Conservation (phyloP, 2,888 invertebrate genomes). For the Hymenopus coronatus region DNA sequence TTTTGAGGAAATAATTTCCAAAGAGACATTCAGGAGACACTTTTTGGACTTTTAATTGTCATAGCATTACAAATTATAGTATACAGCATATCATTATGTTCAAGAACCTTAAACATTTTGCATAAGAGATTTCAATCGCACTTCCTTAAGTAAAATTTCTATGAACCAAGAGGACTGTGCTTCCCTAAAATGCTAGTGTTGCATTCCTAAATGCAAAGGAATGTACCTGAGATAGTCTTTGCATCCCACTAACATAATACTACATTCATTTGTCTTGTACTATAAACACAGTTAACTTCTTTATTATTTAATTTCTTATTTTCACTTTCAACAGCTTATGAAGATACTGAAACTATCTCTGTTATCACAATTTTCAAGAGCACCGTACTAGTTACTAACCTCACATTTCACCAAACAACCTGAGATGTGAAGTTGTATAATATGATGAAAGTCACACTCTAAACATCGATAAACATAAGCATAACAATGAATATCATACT, state of each 20-base stretch:
- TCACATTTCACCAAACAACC: not conserved
- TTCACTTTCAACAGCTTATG: not conserved
- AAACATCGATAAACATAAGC: not conserved
- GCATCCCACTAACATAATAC: constrained; percentile 13
- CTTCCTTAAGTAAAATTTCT: not conserved
- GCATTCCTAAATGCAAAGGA: constrained; percentile 4
- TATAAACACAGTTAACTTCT: not conserved
- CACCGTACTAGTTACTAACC: constrained; percentile 4
- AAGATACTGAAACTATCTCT: not conserved
- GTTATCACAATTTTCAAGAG: constrained; percentile 10
- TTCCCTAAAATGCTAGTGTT: not conserved
- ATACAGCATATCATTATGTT: not conserved
- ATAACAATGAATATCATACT: not conserved
- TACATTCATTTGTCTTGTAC: constrained; percentile 11
- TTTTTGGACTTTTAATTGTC: not conserved
- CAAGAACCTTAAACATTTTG: not conserved
- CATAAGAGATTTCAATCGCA: not conserved
- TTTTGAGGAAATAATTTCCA: not conserved
- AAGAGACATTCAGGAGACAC: not conserved
- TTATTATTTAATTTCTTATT: not conserved
- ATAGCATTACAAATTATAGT: not conserved
- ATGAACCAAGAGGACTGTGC: not conserved
- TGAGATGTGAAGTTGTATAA: not conserved
- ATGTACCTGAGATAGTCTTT: constrained; percentile 16
- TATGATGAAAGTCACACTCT: not conserved